These are phyloP conservation scores for Anhinga anhinga DNA, from an alignment of 2,113 vertebrate species.

Conservation along the genomic window DNA sequence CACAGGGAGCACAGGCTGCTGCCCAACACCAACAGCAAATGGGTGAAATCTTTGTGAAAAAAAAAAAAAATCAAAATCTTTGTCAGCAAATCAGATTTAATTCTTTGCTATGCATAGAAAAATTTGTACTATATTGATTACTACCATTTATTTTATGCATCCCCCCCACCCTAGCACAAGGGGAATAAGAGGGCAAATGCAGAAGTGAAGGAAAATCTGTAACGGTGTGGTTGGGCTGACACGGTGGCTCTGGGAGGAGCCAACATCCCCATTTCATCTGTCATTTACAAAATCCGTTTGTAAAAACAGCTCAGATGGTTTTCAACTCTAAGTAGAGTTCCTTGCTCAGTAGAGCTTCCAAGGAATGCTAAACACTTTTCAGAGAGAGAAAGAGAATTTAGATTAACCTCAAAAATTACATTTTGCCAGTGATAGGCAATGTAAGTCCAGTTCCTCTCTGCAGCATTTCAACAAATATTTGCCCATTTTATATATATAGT, in stretches of 20 bases:
- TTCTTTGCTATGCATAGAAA: neutral
- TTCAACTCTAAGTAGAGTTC: neutral
- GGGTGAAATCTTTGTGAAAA: neutral
- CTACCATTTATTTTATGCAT: neutral
- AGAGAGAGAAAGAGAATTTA: neutral
- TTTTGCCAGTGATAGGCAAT: neutral
- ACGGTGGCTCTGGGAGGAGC: neutral
- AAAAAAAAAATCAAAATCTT: neutral
- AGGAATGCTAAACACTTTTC: neutral
- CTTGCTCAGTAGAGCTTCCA: neutral
- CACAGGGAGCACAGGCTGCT: neutral
- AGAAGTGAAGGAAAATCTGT: neutral
- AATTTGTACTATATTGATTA: fast-evolving
- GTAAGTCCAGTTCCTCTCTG: neutral
- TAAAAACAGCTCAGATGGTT: neutral
- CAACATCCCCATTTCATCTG: neutral
- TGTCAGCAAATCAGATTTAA: neutral
- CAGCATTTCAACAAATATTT: neutral
- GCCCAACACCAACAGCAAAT: neutral
- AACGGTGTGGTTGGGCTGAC: fast-evolving
- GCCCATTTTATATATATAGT: neutral
- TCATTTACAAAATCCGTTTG: neutral
- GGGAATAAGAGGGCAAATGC: neutral
- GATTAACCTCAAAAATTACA: neutral
- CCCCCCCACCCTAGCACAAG: neutral